phyloP scores from a whole-genome alignment of 1,140 invertebrate genomes.

The Macrostomum lignano region DNA sequence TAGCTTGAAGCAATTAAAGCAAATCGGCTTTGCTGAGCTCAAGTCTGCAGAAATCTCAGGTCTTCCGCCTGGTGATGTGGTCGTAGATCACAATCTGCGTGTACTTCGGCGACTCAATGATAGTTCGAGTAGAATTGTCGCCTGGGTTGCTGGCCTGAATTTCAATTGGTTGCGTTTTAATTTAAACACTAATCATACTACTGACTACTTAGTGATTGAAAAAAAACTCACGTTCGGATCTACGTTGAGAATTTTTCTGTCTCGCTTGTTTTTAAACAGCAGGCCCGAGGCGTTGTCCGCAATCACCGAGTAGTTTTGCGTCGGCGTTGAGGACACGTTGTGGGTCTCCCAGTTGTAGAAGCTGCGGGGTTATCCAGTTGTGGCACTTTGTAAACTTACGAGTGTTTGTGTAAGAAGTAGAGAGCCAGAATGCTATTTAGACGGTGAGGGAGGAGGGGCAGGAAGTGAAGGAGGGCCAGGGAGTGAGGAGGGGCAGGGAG shows the following conservation, averaged over 20 bases:
- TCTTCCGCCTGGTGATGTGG: conserved; percentile 26
- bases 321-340: conserved; percentile 34
- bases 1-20: no score
- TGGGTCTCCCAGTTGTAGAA: conserved; percentile 41
- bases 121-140: conserved; percentile 23
- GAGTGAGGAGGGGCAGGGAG: no score
- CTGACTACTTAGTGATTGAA: not conserved
- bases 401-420: no score
- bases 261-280: conserved; percentile 33
- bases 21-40: no score
- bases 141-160: conserved; percentile 20
- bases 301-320: conserved; percentile 38
- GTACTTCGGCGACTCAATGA: conserved; percentile 19
- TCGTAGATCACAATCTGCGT: conserved; percentile 28
- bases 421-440: no score
- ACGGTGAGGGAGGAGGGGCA: no score
- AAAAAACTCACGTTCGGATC: conserved; percentile 21
- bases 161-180: not conserved
- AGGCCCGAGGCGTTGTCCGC: conserved; percentile 36
- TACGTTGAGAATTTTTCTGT: conserved; percentile 28
- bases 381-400: no score
- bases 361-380: no score
- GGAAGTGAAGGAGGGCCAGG: no score
- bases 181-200: conserved; percentile 4
- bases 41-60: no score